phyloP scores from a whole-genome alignment of 1,140 invertebrate species.

The Drosophila erecta region DNA sequence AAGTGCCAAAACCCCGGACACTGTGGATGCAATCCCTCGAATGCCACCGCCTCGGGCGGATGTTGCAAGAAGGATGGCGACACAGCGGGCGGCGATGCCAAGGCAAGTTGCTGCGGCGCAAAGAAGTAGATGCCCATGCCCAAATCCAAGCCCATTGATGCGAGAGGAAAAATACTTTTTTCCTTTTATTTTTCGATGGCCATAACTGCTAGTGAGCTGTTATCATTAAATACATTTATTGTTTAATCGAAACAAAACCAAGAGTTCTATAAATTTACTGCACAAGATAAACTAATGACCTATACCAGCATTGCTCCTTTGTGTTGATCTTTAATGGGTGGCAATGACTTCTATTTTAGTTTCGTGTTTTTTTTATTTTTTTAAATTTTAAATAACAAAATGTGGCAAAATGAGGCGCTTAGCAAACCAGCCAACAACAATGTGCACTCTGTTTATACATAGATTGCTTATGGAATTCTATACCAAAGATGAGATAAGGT shows the following conservation, averaged over 20 bases:
- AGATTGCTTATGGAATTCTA: slow-evolving; percentile 50
- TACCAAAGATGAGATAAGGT: slow-evolving; percentile 47
- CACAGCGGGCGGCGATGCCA: slow-evolving; percentile 1
- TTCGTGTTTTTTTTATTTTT: slow-evolving; percentile 9
- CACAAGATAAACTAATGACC: slow-evolving; percentile 51
- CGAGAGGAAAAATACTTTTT: slow-evolving; percentile 31
- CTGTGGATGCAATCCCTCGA: slow-evolving; percentile 73
- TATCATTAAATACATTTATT: slow-evolving; percentile 54
- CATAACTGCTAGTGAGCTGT: slow-evolving; percentile 37
- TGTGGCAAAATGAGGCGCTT: slow-evolving; percentile 52
- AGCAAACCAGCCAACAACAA: slow-evolving; percentile 71
- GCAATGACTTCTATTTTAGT: slow-evolving; percentile 46
- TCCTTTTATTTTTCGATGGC: slow-evolving; percentile 35
- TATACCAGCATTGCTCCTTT: slow-evolving; percentile 60
- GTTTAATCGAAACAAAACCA: slow-evolving; percentile 60
- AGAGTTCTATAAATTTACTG: slow-evolving; percentile 52
- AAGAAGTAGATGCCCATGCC: slow-evolving; percentile 26
- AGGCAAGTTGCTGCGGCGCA: slow-evolving; percentile 40
- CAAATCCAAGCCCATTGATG: neutral
- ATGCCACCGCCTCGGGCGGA: slow-evolving; percentile 5
- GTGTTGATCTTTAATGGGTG: slow-evolving; percentile 47
- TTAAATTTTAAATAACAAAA: slow-evolving; percentile 41
- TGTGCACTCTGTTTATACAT: slow-evolving; percentile 66
- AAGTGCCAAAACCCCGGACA: slow-evolving; percentile 85
- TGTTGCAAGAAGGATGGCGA: slow-evolving; percentile 39